Evolutionary conservation across 2,113 vertebrate genomes (phyloP), one percentile per base, ranked within the genome.

Genomic region (Hippocampus comes): DNA sequence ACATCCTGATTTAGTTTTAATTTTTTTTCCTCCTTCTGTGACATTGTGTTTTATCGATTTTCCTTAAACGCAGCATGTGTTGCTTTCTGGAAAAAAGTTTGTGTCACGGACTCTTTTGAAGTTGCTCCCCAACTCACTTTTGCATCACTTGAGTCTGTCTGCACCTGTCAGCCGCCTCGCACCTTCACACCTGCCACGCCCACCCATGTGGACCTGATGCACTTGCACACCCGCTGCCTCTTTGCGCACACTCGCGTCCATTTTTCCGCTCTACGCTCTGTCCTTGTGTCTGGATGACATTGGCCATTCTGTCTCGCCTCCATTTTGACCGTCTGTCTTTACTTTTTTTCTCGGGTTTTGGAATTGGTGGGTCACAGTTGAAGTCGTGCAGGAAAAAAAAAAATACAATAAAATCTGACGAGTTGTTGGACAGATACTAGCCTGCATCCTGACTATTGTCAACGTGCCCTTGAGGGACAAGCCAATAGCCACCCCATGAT

Each of bases 141-240:
- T 46, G 41, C 64, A 66, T 66, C 64, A 48, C 41, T 65, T 65
- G 41, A 43, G 63, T 43, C 9, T 2, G 21, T 65, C 63, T 15
- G 63, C 41, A 65, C 10, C 63, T 43, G 63, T 43, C 41, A 46
- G 63, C 42, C 43, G 48, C 64, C 64, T 66, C 64, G 43, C 43
- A 66, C 43, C 42, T 27, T 27, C 64, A 66, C 42, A 66, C 64
- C 64, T 66, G 64, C 43, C 43, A 48, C 64, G 18, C 64, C 64
- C 64, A 66, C 64, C 48, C 2, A 27, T 27, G 23, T 27, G 43
- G 43, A 66, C 64, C 43, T 27, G 64, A n/a, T 20, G 43, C 64
- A 66, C 64, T 66, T 8, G 64, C 43, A 27, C 64, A 66, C 64
- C 64, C 48, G 64, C 43, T 30, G 43, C 43, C 23, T 66, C 42